Percentiles rank a stretch among this genome's conserved stretches.
Evolutionary conservation across 2,888 invertebrate species (phyloP).

Genomic region (Drosophila fulvimacula): DNA sequence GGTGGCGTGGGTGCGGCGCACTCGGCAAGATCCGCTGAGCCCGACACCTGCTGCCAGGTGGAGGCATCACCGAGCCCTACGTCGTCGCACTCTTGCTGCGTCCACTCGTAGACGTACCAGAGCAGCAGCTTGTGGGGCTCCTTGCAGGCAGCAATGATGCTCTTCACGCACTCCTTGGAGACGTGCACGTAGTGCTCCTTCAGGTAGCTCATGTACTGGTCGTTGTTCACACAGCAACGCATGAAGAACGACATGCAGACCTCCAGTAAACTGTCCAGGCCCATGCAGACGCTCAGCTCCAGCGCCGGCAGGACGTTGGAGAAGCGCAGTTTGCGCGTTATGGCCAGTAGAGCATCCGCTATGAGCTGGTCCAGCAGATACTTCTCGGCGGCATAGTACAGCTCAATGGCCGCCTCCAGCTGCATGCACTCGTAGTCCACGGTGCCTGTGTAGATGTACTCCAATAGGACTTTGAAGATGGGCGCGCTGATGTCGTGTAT

Average conservation of each 20-base stretch:
- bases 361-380: constrained; percentile 82
- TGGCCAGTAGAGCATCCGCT: constrained; percentile 73
- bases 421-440: constrained; percentile 74
- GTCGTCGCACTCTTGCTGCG: constrained; percentile 83
- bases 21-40: constrained; percentile 7
- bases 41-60: constrained; percentile 35
- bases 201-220: constrained; percentile 80
- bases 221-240: constrained; percentile 82
- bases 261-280: constrained; percentile 78
- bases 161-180: constrained; percentile 83
- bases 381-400: constrained; percentile 84
- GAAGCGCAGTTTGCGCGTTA: constrained; percentile 81
- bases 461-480: constrained; percentile 83
- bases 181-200: constrained; percentile 83
- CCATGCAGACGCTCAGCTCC: constrained; percentile 83
- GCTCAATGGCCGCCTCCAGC: constrained; percentile 82
- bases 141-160: constrained; percentile 78
- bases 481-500: constrained; percentile 84
- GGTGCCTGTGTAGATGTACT: constrained; percentile 82
- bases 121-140: constrained; percentile 78
- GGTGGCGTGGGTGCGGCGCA: constrained; percentile 43
- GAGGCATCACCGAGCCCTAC: constrained; percentile 59
- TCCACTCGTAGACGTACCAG: constrained; percentile 84
- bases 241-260: constrained; percentile 81
- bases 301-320: constrained; percentile 83